Evolutionary conservation across 2,888 invertebrate genomes (phyloP).

Genomic region (Euphydryas editha): DNA sequence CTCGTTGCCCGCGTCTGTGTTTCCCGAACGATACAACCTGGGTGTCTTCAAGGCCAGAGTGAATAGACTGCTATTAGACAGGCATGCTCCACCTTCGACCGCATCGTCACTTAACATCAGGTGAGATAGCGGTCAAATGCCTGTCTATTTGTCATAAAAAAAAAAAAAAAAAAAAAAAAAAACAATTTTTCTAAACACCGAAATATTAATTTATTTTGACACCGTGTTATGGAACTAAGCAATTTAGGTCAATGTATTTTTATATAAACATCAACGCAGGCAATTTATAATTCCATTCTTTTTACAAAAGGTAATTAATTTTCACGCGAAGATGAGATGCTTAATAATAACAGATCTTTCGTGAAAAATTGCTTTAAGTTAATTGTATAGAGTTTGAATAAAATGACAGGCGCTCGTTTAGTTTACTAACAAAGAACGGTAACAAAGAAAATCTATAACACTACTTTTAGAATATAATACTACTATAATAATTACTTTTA

Average conservation of each 20-base stretch:
- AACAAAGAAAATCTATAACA: neutral
- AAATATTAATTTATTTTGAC: constrained; percentile 22
- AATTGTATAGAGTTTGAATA: neutral
- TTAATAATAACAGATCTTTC: constrained; percentile 25
- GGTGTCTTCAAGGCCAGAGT: no score
- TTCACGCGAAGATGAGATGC: constrained; percentile 18
- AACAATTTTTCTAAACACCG: constrained; percentile 4
- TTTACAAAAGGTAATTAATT: constrained; percentile 28
- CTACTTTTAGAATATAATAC: no score
- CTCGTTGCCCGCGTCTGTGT: no score
- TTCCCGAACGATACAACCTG: no score
- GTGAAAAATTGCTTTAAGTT: constrained; percentile 14
- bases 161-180: no score
- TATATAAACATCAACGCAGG: constrained; percentile 29
- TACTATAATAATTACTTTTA: no score
- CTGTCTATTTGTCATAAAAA: no score
- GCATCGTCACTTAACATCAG: no score
- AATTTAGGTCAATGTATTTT: constrained; percentile 34
- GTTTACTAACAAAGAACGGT: neutral
- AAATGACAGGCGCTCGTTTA: neutral
- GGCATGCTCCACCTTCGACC: no score
- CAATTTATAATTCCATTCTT: constrained; percentile 34
- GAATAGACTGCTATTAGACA: no score
- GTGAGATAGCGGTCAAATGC: no score
- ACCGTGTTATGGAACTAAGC: constrained; percentile 23